Evolutionary conservation across 2,888 invertebrate genomes (phyloP), one percentile per base, ranked within the genome.

Genomic region (Cataglyphis altisquamis): DNA sequence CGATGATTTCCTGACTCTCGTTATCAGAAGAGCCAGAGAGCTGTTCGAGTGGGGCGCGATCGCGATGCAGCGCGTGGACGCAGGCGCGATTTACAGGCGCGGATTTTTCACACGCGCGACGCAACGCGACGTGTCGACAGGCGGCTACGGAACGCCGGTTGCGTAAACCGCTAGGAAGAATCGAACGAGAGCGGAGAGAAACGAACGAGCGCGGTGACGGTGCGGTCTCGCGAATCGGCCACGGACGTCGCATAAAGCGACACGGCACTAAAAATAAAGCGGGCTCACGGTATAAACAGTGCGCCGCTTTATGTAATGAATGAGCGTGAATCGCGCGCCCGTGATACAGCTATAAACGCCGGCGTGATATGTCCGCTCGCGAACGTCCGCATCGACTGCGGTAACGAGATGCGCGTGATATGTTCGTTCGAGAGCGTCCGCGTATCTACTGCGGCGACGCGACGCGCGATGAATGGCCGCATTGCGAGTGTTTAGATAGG

Each of bases 301-400:
- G 88, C 75, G 89, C 90, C 87, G 89, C 90, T 93, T 93, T 94
- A 94, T 93, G 86, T 94, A 94, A 94, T 94, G 94, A 94, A 94
- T 92, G 91, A 93, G 91, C 90, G 90, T 90, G 88, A 91, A 92
- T 93, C 90, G 88, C 87, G 72, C 80, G 84, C 60, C 12, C 18
- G 77, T 63, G 84, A 68, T 70, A 62, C 77, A 55, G 72, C 29
- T 67, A 41, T 81, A 84, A 74, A 74, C 45, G 63, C 41, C 67
- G 68, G 48, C 55, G 48, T n/a, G 80, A 83, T 85, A 81, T 48
- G 63, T 63, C 63, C 45, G 41, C 10, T 45, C 39, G 52, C 45
- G 64, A 9, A 10, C 45, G 45, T 45, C 73, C 15, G 29, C 45
- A 74, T 62, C 62, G 63, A 45, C 32, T 62, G 41, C 29, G 12